Base-by-base conservation (phyloP, 2,888 invertebrate species). In the Scaptomyza flava region DNA sequence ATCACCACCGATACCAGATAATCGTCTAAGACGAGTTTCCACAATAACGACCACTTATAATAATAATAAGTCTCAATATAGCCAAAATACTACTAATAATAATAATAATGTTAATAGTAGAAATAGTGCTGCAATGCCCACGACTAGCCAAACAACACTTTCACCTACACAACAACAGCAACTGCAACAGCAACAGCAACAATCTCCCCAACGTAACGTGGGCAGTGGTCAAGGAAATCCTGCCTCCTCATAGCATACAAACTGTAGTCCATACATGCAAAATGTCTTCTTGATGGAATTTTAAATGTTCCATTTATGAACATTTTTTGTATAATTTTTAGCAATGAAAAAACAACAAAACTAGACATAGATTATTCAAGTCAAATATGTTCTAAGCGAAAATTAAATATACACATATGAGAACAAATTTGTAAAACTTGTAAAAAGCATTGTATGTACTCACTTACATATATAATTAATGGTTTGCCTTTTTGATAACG, bases 281-380 rank as follows among this genome's bases (percentile, higher is more conserved):
- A 81, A 81, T 68, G 87, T 87, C 89, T 84, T 84, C 85, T 87
- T 88, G 67, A 67, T 88, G 73, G 81, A 83, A 72, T 81, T 88
- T 84, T 83, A 76, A 79, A 64, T 60, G 57, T 80, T 68, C 68
- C 54, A 53, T 74, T 60, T 61, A 66, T 48, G 34, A 61, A 42
- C 33, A 42, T 54, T 57, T 80, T 66, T 83, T 80, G 53, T 81
- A 69, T 73, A 43, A 78, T 78, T 76, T 86, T 76, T 86, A 83
- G 72, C 66, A 81, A 64, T 38, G 31, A 73, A 56, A 68, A 72
- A 71, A 67, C 52, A 77, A 59, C 50, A 73, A 34, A 34, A 30
- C 34, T 60, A 77, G 51, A 14, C 17, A 41, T 56, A 56, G n/a
- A 31, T 41, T 45, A 48, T 43, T 53, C 23, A 50, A 57, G 30